phyloP scores from a whole-genome alignment of 2,113 vertebrate species.

The Siniperca chuatsi region DNA sequence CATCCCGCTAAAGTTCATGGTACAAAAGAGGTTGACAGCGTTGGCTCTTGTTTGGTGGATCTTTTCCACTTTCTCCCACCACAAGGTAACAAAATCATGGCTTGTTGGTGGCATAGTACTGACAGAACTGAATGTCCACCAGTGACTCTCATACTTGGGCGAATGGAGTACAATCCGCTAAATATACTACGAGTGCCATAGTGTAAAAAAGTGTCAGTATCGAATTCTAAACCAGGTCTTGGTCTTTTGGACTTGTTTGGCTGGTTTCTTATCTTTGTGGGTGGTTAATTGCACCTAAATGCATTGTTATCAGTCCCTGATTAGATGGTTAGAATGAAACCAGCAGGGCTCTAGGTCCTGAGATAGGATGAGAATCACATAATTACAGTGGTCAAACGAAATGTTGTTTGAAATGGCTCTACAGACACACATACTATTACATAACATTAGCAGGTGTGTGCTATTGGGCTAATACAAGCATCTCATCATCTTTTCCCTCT shows the following conservation, averaged over 20 bases:
- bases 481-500: constrained; percentile 56
- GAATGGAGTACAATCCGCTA: not conserved
- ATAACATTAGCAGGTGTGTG: constrained; percentile 43
- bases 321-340: constrained; percentile 47
- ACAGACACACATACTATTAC: constrained; percentile 6
- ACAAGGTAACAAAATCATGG: constrained; percentile 22
- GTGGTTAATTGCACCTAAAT: constrained; percentile 57
- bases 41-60: constrained; percentile 43
- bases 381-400: constrained; percentile 52
- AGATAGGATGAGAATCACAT: constrained; percentile 32
- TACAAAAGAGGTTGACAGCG: constrained; percentile 60
- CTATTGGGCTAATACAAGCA: constrained; percentile 32
- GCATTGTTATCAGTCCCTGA: constrained; percentile 53
- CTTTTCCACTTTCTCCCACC: constrained; percentile 22
- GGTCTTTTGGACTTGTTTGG: constrained; percentile 15
- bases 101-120: constrained; percentile 2
- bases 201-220: not conserved
- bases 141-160: not conserved
- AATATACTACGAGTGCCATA: not conserved
- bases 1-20: constrained; percentile 83
- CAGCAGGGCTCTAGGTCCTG: constrained; percentile 28
- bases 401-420: constrained; percentile 36
- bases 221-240: not conserved
- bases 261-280: constrained; percentile 27
- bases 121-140: not conserved